A percentile compares a stretch with the other conserved stretches of the same genome.
Evolutionary conservation across 2,113 vertebrate genomes (phyloP).

Genomic region (Perognathus longimembris): DNA sequence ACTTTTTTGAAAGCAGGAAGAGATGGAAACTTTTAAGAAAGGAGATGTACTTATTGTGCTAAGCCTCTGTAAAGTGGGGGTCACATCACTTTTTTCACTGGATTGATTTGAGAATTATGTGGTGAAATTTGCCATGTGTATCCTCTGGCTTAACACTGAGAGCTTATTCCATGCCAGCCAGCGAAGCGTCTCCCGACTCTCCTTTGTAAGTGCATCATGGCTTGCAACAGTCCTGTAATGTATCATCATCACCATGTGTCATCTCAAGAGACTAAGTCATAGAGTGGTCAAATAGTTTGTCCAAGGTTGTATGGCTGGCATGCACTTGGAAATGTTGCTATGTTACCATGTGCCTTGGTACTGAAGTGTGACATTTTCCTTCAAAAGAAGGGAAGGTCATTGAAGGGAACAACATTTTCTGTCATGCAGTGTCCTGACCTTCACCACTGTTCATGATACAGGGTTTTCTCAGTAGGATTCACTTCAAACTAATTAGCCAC

Average conservation of each 20-base stretch:
- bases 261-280: not conserved
- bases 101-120: not conserved
- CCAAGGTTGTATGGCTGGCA: not conserved
- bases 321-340: not conserved
- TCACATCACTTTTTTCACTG: not conserved
- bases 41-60: not conserved
- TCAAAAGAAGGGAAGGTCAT: not conserved
- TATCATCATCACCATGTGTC: not conserved
- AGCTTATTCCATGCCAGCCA: not conserved
- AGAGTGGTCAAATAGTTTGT: not conserved
- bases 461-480: conserved; percentile 4
- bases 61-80: not conserved
- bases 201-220: not conserved
- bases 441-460: not conserved
- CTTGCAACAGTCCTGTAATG: not conserved
- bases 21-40: not conserved
- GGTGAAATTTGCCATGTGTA: accelerated
- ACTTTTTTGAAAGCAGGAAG: not conserved
- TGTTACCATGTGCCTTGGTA: not conserved
- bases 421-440: not conserved
- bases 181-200: not conserved
- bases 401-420: not conserved
- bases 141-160: accelerated
- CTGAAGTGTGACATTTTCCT: not conserved
- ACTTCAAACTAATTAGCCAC: not conserved